Evolutionary conservation across 2,888 invertebrate species (phyloP).

Genomic region (Callosobruchus maculatus): DNA sequence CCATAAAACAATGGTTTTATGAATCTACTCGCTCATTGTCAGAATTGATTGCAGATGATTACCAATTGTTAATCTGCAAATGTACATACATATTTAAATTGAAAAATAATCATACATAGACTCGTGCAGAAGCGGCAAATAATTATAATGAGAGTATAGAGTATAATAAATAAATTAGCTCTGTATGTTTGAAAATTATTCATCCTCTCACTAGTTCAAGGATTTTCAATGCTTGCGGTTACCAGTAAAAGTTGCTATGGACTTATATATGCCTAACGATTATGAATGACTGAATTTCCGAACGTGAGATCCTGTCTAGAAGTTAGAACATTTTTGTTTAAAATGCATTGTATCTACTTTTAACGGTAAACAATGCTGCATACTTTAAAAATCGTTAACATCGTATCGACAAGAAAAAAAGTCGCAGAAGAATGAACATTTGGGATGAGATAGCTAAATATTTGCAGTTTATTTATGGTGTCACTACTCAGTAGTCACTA

Average conservation of each 20-base stretch:
- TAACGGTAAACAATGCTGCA: too few species aligned
- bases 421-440: too few species aligned
- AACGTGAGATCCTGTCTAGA: not conserved
- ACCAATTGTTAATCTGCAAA: not conserved
- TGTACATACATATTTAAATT: not conserved
- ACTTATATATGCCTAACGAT: not conserved
- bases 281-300: not conserved
- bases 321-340: too few species aligned
- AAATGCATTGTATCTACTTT: too few species aligned
- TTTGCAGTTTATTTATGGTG: too few species aligned
- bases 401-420: too few species aligned
- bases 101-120: not conserved
- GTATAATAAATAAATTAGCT: not conserved
- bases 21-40: not conserved
- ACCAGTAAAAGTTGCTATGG: not conserved
- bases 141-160: not conserved
- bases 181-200: not conserved
- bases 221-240: not conserved
- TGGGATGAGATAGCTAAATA: too few species aligned
- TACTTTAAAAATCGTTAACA: too few species aligned
- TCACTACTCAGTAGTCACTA: too few species aligned
- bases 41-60: not conserved
- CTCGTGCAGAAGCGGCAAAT: not conserved
- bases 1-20: not conserved
- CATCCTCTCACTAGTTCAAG: slow-evolving; percentile 2